These are phyloP conservation scores for Falco peregrinus DNA, from an alignment of 2,797 vertebrate genomes.

Conservation along the genomic window DNA sequence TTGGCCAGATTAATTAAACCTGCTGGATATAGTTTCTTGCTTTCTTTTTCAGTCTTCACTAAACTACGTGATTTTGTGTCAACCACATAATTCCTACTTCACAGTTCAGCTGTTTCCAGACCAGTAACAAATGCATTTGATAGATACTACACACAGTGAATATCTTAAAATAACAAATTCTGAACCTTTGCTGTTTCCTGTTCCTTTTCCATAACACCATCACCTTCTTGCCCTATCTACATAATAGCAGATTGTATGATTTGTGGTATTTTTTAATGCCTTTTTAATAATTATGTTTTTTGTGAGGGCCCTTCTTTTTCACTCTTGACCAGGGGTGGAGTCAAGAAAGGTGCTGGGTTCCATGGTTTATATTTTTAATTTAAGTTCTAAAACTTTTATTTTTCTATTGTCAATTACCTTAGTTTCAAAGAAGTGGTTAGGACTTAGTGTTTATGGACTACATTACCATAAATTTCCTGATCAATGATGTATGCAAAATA, in stretches of 20 bases:
- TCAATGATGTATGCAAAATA: conserved; percentile 7
- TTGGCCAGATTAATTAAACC: conserved; percentile 12
- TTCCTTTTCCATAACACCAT: background rate
- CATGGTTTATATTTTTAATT: background rate
- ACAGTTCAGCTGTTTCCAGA: background rate
- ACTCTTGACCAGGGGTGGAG: background rate
- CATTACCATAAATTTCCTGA: conserved; percentile 20
- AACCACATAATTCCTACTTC: background rate
- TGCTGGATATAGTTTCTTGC: background rate
- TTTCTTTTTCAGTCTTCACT: background rate
- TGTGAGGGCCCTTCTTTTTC: background rate
- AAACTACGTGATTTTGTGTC: background rate
- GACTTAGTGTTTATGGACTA: background rate
- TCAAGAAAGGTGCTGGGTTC: background rate
- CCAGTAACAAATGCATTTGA: background rate
- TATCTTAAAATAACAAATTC: background rate
- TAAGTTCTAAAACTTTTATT: background rate
- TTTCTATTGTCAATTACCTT: background rate
- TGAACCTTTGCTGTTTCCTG: background rate
- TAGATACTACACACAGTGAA: background rate
- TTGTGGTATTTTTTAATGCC: background rate
- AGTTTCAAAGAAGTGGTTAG: background rate
- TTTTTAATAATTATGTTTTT: background rate
- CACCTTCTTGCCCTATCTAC: background rate
- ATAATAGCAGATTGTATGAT: background rate